Percentiles rank a stretch among this genome's conserved stretches.
Evolutionary conservation across 2,888 invertebrate genomes (phyloP).

Genomic region (Euzetes globulus): DNA sequence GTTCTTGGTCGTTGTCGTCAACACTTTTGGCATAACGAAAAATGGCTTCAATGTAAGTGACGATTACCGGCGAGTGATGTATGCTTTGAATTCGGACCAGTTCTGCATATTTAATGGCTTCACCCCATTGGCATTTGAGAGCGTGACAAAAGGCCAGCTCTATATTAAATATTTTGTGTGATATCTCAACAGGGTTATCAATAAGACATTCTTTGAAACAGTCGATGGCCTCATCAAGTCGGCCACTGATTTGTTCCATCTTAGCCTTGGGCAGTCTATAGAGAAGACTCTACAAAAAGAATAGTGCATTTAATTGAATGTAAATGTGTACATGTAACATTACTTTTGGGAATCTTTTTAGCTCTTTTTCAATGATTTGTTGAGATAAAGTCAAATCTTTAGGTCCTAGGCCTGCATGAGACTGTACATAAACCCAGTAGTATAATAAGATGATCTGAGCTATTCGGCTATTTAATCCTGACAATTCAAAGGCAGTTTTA

Average conservation of each 20-base stretch:
- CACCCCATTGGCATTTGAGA: constrained; percentile 25
- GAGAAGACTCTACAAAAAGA: constrained; percentile 15
- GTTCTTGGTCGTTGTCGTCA: constrained; percentile 9
- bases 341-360: constrained; percentile 33
- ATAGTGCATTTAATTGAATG: neutral
- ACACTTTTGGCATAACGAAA: constrained; percentile 23
- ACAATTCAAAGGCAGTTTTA: constrained; percentile 27
- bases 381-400: constrained; percentile 4
- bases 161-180: constrained; percentile 24
- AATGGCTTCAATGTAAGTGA: constrained; percentile 16
- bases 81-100: neutral
- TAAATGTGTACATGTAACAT: neutral
- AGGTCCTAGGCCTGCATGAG: constrained; percentile 12
- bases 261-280: constrained; percentile 26
- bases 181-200: neutral
- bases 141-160: constrained; percentile 27
- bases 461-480: neutral
- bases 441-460: constrained; percentile 14
- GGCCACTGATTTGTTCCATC: constrained; percentile 30
- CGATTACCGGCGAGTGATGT: constrained; percentile 25
- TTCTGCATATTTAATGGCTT: constrained; percentile 11
- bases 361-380: constrained; percentile 22
- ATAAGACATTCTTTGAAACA: neutral
- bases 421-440: constrained; percentile 25
- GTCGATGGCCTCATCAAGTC: constrained; percentile 18